phyloP scores from a whole-genome alignment of 2,888 invertebrate genomes.

The Megastigmus dorsalis region DNA sequence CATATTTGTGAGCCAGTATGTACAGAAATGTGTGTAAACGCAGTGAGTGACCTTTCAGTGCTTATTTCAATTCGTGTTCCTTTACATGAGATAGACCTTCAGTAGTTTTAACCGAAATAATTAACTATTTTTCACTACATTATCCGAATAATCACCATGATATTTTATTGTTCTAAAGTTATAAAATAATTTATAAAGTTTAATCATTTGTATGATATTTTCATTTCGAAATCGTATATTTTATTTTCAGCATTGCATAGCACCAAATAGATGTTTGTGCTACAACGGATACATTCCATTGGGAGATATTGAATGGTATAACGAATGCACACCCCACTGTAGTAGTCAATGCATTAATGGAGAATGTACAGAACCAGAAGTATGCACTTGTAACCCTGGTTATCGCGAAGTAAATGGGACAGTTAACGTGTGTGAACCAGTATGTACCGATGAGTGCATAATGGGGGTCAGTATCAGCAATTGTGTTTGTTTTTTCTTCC shows the following conservation, averaged over 20 bases:
- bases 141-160: too few species aligned
- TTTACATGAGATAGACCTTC: too few species aligned
- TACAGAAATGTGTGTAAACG: slow-evolving; percentile 21
- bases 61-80: background rate
- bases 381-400: slow-evolving; percentile 54
- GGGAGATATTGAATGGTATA: background rate
- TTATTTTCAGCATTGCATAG: slow-evolving; percentile 58
- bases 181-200: background rate
- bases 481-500: background rate
- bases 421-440: slow-evolving; percentile 58
- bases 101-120: too few species aligned
- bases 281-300: slow-evolving; percentile 57
- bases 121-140: too few species aligned
- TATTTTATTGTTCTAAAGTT: background rate
- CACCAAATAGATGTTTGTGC: slow-evolving; percentile 66
- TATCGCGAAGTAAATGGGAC: slow-evolving; percentile 26
- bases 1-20: slow-evolving; percentile 42
- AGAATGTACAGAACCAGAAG: slow-evolving; percentile 53
- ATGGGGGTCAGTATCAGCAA: slow-evolving; percentile 57
- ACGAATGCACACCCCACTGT: slow-evolving; percentile 25
- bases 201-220: too few species aligned
- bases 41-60: slow-evolving; percentile 14
- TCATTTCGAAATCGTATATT: background rate
- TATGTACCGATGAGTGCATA: slow-evolving; percentile 62
- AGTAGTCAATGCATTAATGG: slow-evolving; percentile 41